phyloP scores from a whole-genome alignment of 2,113 vertebrate genomes.

The Paramormyrops kingsleyae region DNA sequence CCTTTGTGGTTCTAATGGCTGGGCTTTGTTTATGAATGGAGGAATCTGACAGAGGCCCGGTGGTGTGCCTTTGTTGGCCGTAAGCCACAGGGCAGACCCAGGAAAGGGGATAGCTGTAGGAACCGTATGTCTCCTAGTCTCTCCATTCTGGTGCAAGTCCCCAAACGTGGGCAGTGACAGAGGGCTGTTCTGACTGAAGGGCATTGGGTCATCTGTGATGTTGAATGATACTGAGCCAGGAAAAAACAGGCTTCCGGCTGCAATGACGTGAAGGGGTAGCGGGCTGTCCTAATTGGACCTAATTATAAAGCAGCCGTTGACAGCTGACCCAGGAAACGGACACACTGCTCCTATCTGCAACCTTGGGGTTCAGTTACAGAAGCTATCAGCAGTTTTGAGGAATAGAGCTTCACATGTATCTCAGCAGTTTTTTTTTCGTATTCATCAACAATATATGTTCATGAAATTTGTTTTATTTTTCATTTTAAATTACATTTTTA shows the following conservation, averaged over 20 bases:
- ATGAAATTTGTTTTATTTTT: neutral
- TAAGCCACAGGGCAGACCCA: neutral
- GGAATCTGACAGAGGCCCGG: neutral
- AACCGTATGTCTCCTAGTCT: neutral
- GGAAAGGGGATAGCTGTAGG: neutral
- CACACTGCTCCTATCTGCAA: neutral
- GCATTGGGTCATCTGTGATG: neutral
- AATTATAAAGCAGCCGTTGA: conserved; percentile 6
- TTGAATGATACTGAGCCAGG: conserved; percentile 3
- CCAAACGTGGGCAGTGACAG: neutral
- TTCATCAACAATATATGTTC: neutral
- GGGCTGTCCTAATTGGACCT: neutral
- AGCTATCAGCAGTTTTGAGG: neutral
- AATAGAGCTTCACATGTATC: too few relatives aligned
- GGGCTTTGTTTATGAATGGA: neutral
- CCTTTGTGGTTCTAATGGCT: neutral
- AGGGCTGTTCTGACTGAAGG: neutral
- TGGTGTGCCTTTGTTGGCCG: neutral
- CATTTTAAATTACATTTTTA: neutral
- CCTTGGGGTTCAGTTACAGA: neutral
- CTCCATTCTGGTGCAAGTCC: neutral
- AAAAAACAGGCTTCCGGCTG: neutral
- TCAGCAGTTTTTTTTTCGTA: neutral
- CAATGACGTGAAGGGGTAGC: neutral
- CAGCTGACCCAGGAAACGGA: neutral